Base-by-base conservation (phyloP, 2,113 vertebrate species). In the Callipepla squamata region DNA sequence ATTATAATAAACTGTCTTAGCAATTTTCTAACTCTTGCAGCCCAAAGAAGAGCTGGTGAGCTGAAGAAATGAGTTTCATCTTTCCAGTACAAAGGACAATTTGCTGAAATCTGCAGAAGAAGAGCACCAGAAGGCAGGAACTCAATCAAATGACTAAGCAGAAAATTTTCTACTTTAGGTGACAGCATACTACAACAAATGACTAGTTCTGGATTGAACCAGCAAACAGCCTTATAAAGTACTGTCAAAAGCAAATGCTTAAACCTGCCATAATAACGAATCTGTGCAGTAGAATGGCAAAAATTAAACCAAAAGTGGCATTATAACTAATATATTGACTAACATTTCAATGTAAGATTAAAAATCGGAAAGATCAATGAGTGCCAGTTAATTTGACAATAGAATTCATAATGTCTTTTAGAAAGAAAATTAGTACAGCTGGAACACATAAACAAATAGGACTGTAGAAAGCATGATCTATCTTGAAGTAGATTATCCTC, bases 381-480 rank as follows among this genome's bases (percentile, higher is more conserved):
- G 45, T 80, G 17, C 2, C 10, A 28, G 21, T 6, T 73, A 58
- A 9, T 7, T 36, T 22, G 23, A 50, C 26, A 50, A 47, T 23
- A 3, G 68, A 15, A 55, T 17, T 74, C 5, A 19, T 36, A 69
- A 23, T 51, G 58, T 12, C 10, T 48, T 70, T 84, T 13, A 70
- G 32, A 2, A 42, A 48, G 9, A 65, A 59, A 68, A 25, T 10
- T 47, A 38, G 4, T 40, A 21, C 16, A 66, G 2, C 1, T 15
- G 9, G 42, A 82, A 30, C 0, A 1, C 7, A 42, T 2, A 44
- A 13, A 73, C 26, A 68, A 87, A 61, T 1, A 58, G 3, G 12
- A 45, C 2, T 57, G 13, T 44, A 53, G 26, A 89, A 90, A 86
- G 5, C 3, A 78, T 75, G 7, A 3, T 0, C 13, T 77, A 4